These are phyloP conservation scores for Squalus acanthias DNA, from an alignment of 2,797 vertebrate species.

Conservation along the genomic window DNA sequence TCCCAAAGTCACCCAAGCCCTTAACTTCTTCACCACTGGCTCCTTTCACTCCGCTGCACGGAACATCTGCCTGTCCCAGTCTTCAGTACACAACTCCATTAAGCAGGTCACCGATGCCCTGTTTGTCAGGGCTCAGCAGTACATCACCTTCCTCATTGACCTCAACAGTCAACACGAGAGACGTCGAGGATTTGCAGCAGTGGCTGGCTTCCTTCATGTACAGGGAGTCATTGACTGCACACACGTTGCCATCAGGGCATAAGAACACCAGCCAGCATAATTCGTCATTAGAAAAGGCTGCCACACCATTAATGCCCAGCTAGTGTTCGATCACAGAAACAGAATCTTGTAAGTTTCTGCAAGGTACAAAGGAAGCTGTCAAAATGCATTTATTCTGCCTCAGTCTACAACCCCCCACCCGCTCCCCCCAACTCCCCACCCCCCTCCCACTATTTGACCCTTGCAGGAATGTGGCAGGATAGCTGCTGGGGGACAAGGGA, in stretches of 20 bases:
- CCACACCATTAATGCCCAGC: no score
- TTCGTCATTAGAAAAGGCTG: no score
- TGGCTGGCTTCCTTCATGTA: no score
- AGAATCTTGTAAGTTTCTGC: no score
- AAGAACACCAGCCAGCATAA: no score
- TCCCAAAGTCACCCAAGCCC: not conserved
- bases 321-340: no score
- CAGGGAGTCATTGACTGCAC: not conserved
- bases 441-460: no score
- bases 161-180: not conserved
- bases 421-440: no score
- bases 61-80: not conserved
- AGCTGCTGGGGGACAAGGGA: no score
- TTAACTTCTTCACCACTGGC: not conserved
- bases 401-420: not conserved
- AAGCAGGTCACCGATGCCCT: not conserved
- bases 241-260: not conserved
- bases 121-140: not conserved
- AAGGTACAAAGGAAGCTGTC: not conserved
- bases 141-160: not conserved
- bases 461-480: not conserved
- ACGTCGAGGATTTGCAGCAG: not conserved
- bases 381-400: not conserved
- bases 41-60: not conserved
- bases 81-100: not conserved